A percentile compares a stretch with the other conserved stretches of the same genome.
phyloP scores from a whole-genome alignment of 2,797 vertebrate species.

The Chanos chanos region DNA sequence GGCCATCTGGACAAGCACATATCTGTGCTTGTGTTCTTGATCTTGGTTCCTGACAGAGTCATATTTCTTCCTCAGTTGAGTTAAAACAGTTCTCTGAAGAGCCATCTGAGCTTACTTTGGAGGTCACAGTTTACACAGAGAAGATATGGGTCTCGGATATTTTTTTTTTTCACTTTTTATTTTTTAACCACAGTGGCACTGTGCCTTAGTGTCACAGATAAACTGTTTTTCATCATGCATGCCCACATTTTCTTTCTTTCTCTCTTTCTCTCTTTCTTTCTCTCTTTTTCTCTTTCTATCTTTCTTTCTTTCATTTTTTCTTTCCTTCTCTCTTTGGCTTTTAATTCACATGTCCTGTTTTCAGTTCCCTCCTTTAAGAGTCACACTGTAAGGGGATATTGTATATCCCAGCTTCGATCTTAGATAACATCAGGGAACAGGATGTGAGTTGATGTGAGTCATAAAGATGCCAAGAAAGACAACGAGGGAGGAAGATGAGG shows the following conservation, averaged over 20 bases:
- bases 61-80: constrained; percentile 23
- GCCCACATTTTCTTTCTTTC: too few species aligned
- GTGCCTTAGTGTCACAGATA: neutral
- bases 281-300: too few species aligned
- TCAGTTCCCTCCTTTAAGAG: too few species aligned
- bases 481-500: constrained; percentile 1
- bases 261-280: too few species aligned
- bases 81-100: neutral
- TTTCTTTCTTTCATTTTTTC: too few species aligned
- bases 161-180: too few species aligned
- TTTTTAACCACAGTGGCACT: neutral
- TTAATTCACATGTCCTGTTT: too few species aligned
- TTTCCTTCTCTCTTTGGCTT: too few species aligned
- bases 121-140: constrained; percentile 7
- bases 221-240: too few species aligned
- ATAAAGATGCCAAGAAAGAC: neutral
- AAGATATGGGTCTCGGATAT: neutral
- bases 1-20: neutral
- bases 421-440: constrained; percentile 15
- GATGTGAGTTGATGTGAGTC: neutral
- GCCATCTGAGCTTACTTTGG: constrained; percentile 21
- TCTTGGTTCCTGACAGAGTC: neutral
- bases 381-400: neutral
- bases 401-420: neutral
- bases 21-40: neutral